Base-by-base conservation (phyloP, 2,113 vertebrate species). In the Mesitornis unicolor region DNA sequence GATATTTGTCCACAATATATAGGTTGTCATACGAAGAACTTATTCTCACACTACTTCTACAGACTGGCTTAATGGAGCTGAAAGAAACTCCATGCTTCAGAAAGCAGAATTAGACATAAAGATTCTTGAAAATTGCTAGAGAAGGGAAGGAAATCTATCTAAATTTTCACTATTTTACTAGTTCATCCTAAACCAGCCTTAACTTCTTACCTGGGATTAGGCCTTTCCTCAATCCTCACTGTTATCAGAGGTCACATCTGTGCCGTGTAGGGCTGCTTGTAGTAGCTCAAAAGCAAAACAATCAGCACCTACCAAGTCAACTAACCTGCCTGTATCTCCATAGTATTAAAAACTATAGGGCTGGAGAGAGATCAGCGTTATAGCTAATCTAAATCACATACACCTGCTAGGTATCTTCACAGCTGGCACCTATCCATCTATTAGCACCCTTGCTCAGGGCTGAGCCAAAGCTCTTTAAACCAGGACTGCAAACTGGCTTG, bases 201-300 rank as follows among this genome's bases (percentile, higher is more conserved):
- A 64, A n/a, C 9, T 33, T 43, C 28, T 42, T 47, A 70, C 33
- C 53, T 50, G 11, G 13, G 20, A 43, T 48, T 40, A 75, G 14
- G 28, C 22, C 25, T 54, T 84, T 71, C 57, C 19, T 25, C 35
- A 25, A 3, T 15, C 12, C 36, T 48, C 45, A 7, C 16, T n/a
- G 3, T 28, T 29, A 6, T 45, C 31, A 60, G 16, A 57, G 31
- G 4, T 22, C 50, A 60, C 18, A 29, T 4, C 63, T n/a, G 43
- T 22, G 3, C n/a, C 12, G 18, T 0, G 0, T 4, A 47, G 14
- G 11, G 10, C 20, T 12, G 0, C 9, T 33, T 18, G 11, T 7
- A 16, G 33, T 1, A 45, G 40, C 16, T 21, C 26, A 40, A 18
- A 50, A 2, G 9, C 48, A 51, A 50, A 83, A 22, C 13, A n/a